phyloP scores from a whole-genome alignment of 1,140 invertebrate genomes.

The Drosophila kanapiae region DNA sequence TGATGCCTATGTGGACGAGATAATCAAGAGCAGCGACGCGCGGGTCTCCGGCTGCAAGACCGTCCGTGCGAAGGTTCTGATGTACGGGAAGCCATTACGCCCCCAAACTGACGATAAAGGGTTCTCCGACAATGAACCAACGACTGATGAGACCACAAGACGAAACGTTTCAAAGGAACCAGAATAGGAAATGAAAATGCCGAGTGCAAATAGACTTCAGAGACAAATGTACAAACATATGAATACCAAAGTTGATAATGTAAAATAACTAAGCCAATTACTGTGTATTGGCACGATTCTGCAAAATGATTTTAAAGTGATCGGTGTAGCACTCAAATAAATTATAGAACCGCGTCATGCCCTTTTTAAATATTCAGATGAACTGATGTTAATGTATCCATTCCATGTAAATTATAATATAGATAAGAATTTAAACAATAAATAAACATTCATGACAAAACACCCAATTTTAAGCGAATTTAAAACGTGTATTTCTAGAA shows the following conservation, averaged over 20 bases:
- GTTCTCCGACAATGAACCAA: neutral
- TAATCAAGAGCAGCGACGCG: slow-evolving; percentile 3
- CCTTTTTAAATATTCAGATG: neutral
- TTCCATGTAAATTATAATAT: neutral
- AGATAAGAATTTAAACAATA: neutral
- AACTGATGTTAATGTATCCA: neutral
- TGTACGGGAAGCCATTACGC: neutral
- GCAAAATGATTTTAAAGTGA: neutral
- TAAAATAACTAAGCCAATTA: neutral
- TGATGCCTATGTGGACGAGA: neutral
- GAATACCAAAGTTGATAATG: neutral
- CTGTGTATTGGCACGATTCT: too few species aligned
- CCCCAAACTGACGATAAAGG: neutral
- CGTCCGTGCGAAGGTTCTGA: slow-evolving; percentile 3
- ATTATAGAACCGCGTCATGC: neutral
- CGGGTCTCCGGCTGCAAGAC: slow-evolving; percentile 2
- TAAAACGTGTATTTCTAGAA: too few species aligned
- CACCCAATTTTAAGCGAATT: too few species aligned
- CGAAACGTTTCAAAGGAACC: neutral
- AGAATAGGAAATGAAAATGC: neutral
- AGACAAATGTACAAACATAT: neutral
- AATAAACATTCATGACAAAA: neutral
- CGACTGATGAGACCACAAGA: neutral
- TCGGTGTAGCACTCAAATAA: neutral
- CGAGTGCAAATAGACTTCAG: neutral